Conservation (phyloP, 2,888 invertebrate genomes). For the Drosophila ustulata region DNA sequence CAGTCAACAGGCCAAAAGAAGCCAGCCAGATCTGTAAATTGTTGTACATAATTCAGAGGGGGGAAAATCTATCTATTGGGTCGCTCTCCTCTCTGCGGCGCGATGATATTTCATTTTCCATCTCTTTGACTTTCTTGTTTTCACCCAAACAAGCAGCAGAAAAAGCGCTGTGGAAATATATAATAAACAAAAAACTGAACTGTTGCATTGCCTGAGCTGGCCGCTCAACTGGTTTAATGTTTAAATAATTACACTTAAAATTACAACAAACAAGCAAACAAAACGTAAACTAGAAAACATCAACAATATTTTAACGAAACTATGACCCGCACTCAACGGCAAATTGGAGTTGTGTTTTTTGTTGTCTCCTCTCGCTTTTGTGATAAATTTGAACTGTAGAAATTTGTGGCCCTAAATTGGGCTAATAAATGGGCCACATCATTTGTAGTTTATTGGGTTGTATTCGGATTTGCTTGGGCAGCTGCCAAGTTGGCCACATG, state of each 20-base stretch:
- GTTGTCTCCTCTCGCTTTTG: conserved; percentile 9
- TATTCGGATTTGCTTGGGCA: neutral
- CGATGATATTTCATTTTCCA: conserved; percentile 73
- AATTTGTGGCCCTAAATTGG: conserved; percentile 10
- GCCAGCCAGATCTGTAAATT: conserved; percentile 37
- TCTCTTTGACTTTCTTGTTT: conserved; percentile 69
- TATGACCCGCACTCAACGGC: conserved; percentile 30
- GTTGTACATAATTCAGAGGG: conserved; percentile 25
- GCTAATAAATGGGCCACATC: conserved; percentile 29
- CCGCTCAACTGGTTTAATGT: conserved; percentile 72
- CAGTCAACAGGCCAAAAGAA: conserved; percentile 22
- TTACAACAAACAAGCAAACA: conserved; percentile 42
- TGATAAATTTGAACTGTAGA: conserved; percentile 14
- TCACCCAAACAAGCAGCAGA: conserved; percentile 42
- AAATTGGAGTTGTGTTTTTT: conserved; percentile 30
- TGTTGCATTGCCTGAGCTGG: conserved; percentile 34
- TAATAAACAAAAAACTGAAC: neutral
- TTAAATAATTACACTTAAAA: conserved; percentile 76
- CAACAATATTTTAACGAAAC: conserved; percentile 60
- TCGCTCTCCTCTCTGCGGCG: conserved; percentile 21
- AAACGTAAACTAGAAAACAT: conserved; percentile 33
- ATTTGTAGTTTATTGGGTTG: conserved; percentile 4
- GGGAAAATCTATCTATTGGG: conserved; percentile 13
- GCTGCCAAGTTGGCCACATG: neutral
- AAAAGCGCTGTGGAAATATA: conserved; percentile 18